Percentiles rank a stretch among this genome's conserved stretches.
Evolutionary conservation across 2,888 invertebrate species (phyloP).

Genomic region (Mechanitis mazaeus): DNA sequence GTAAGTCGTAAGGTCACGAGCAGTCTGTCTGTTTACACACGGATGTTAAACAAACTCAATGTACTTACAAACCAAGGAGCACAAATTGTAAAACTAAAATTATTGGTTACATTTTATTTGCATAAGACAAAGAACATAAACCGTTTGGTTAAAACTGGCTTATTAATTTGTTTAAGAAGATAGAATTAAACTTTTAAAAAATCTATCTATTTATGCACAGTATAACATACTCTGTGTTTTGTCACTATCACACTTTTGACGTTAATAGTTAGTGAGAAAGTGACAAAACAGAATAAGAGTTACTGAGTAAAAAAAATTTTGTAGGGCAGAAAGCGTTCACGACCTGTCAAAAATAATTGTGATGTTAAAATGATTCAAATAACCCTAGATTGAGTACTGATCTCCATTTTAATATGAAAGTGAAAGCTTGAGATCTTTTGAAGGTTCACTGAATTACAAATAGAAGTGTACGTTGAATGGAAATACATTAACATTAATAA

Average conservation of each 20-base stretch:
- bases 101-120: too few relatives aligned
- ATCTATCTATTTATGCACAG: too few relatives aligned
- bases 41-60: slow-evolving; percentile 18
- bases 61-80: not conserved
- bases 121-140: too few relatives aligned
- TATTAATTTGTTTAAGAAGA: too few relatives aligned
- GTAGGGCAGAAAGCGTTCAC: slow-evolving; percentile 16
- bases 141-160: too few relatives aligned
- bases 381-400: slow-evolving; percentile 40
- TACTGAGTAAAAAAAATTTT: not conserved
- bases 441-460: not conserved
- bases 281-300: not conserved
- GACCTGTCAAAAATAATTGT: slow-evolving; percentile 26
- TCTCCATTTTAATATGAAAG: slow-evolving; percentile 31
- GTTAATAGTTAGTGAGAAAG: too few relatives aligned
- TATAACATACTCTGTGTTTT: too few relatives aligned
- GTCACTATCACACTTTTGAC: too few relatives aligned
- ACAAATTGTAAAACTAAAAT: too few relatives aligned
- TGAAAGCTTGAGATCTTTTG: slow-evolving; percentile 37
- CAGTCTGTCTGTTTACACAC: slow-evolving; percentile 17
- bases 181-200: too few relatives aligned
- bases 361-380: slow-evolving; percentile 40
- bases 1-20: not conserved
- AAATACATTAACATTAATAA: not conserved
- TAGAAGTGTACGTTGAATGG: not conserved